Evolutionary conservation across 2,888 invertebrate genomes (phyloP).

Genomic region (Campoletis raptor): DNA sequence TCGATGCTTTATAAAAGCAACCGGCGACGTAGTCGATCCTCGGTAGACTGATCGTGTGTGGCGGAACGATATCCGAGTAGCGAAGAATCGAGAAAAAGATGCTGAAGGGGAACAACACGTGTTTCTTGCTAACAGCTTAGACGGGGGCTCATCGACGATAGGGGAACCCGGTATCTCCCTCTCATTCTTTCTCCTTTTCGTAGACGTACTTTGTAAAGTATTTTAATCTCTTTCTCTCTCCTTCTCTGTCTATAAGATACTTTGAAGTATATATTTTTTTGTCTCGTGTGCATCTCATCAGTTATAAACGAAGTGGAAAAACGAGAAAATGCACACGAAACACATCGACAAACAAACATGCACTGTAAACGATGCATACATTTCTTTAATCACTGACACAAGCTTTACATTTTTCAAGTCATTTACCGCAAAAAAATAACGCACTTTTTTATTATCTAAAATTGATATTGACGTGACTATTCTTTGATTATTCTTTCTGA

Average conservation of each 20-base stretch:
- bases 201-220: constrained; percentile 1
- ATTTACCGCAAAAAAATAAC: background rate
- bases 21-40: constrained; percentile 59
- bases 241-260: background rate
- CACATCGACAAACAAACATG: background rate
- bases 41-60: constrained; percentile 59
- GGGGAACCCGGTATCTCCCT: constrained; percentile 59
- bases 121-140: constrained; percentile 43
- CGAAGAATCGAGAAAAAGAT: constrained; percentile 62
- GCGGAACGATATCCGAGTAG: constrained; percentile 33
- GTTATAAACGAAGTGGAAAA: background rate
- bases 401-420: background rate
- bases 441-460: background rate
- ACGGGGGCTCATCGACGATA: constrained; percentile 59
- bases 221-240: constrained; percentile 17
- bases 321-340: constrained; percentile 16
- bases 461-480: background rate
- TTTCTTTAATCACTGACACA: background rate
- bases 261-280: constrained; percentile 5
- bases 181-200: constrained; percentile 39
- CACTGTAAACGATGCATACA: background rate
- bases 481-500: no score
- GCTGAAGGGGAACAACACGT: constrained; percentile 67
- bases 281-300: constrained; percentile 10
- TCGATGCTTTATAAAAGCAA: constrained; percentile 19